These are phyloP conservation scores for Pseudonaja textilis DNA, from an alignment of 2,113 vertebrate genomes.

Conservation along the genomic window DNA sequence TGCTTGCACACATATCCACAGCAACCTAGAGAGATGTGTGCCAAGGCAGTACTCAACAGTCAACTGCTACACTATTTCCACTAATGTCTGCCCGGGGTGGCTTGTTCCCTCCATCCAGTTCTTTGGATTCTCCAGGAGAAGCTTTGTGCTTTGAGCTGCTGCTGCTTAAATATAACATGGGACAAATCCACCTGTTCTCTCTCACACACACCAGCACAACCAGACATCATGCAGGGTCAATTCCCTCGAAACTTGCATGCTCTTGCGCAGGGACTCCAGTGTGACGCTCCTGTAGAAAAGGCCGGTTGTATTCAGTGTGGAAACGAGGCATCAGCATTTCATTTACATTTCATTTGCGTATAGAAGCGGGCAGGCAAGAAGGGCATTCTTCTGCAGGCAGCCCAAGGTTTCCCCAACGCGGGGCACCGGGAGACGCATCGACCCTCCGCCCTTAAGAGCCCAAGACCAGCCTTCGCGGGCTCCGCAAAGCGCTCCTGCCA, in stretches of 20 bases:
- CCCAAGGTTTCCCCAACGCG: slow-evolving; percentile 4
- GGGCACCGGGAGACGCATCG: slow-evolving; percentile 38
- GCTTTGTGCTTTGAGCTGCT: slow-evolving; percentile 40
- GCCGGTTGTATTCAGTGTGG: neutral
- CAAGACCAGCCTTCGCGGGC: neutral
- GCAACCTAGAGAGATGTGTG: slow-evolving; percentile 9
- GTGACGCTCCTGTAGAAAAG: slow-evolving; percentile 31
- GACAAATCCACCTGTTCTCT: slow-evolving; percentile 36
- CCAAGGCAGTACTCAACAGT: slow-evolving; percentile 20
- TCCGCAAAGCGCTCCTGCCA: slow-evolving; percentile 38
- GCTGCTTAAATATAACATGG: slow-evolving; percentile 46
- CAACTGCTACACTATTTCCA: neutral
- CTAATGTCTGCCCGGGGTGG: slow-evolving; percentile 5
- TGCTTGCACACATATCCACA: slow-evolving; percentile 11
- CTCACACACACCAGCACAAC: slow-evolving; percentile 17
- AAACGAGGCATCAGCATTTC: neutral
- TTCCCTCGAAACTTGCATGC: slow-evolving; percentile 29
- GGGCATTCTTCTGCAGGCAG: slow-evolving; percentile 51
- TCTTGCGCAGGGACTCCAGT: neutral
- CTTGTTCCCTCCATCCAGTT: slow-evolving; percentile 55
- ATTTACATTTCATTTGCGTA: neutral
- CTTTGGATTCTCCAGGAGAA: slow-evolving; percentile 54
- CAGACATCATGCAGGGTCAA: slow-evolving; percentile 8
- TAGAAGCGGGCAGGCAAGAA: slow-evolving; percentile 44
- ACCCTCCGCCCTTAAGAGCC: slow-evolving; percentile 18